phyloP scores from a whole-genome alignment of 2,797 vertebrate species.

The Okamejei kenojei region DNA sequence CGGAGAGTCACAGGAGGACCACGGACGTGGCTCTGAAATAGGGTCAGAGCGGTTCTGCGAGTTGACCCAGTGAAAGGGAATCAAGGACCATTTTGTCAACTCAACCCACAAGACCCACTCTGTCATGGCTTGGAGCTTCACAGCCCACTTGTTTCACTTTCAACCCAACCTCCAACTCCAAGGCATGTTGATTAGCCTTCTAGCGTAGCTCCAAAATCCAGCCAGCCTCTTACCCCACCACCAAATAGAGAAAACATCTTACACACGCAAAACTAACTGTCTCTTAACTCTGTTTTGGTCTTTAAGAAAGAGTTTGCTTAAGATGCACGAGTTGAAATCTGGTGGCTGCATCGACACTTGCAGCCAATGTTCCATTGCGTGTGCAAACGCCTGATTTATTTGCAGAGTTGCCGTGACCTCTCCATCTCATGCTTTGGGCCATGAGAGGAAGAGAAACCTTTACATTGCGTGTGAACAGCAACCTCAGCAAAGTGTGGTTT shows the following conservation, averaged over 20 bases:
- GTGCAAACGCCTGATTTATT: conserved; percentile 40
- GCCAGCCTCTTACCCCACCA: too few relatives aligned
- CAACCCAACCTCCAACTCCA: neutral
- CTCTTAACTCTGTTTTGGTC: neutral
- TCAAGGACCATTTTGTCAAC: neutral
- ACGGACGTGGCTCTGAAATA: neutral
- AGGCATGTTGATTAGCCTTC: too few relatives aligned
- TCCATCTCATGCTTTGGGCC: neutral
- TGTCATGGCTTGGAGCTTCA: neutral
- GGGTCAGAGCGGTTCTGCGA: neutral
- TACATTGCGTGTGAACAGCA: neutral
- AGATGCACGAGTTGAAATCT: neutral
- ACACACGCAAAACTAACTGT: too few relatives aligned
- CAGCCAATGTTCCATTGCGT: conserved; percentile 42
- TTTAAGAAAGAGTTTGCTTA: neutral
- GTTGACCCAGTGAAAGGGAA: neutral
- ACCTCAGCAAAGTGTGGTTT: conserved; percentile 8
- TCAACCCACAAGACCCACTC: neutral
- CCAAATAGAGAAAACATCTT: neutral
- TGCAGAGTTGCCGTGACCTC: neutral
- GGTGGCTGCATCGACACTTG: neutral
- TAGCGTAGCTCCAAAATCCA: neutral
- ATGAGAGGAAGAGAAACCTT: neutral
- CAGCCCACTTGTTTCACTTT: neutral
- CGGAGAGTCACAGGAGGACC: neutral